A percentile compares a stretch with the other conserved stretches of the same genome.
phyloP scores from a whole-genome alignment of 1,140 invertebrate genomes.

The Diabrotica virgifera region DNA sequence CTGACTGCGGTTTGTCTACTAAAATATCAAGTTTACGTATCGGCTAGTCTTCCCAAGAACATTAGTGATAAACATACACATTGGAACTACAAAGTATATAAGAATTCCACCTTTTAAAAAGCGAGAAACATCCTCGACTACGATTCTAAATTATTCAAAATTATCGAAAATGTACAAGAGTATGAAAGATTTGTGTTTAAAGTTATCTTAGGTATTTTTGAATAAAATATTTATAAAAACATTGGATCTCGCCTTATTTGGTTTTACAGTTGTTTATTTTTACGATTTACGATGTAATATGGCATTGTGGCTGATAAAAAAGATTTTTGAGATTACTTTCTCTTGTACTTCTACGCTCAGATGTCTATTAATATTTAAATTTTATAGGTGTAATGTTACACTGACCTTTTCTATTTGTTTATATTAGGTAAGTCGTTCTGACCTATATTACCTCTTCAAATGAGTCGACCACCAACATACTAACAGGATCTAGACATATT shows the following conservation, averaged over 20 bases:
- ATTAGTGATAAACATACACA: slow-evolving; percentile 9
- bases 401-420: not conserved
- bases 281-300: not conserved
- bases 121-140: not conserved
- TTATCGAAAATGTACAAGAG: slow-evolving; percentile 5
- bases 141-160: slow-evolving; percentile 9
- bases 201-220: slow-evolving; percentile 10
- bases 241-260: slow-evolving; percentile 2
- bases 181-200: slow-evolving; percentile 9
- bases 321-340: not conserved
- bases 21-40: slow-evolving; percentile 8
- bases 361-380: not conserved
- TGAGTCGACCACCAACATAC: too few relatives aligned
- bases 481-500: too few relatives aligned
- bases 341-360: not conserved
- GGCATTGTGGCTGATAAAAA: not conserved
- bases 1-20: slow-evolving; percentile 7
- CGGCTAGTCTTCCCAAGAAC: not conserved
- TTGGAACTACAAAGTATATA: not conserved
- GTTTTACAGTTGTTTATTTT: slow-evolving; percentile 8
- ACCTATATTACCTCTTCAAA: not conserved
- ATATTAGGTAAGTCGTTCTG: not conserved
- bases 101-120: slow-evolving; percentile 5
- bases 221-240: slow-evolving; percentile 6
- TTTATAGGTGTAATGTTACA: not conserved